Evolutionary conservation across 2,113 vertebrate species (phyloP).

Genomic region (Lethenteron reissneri): DNA sequence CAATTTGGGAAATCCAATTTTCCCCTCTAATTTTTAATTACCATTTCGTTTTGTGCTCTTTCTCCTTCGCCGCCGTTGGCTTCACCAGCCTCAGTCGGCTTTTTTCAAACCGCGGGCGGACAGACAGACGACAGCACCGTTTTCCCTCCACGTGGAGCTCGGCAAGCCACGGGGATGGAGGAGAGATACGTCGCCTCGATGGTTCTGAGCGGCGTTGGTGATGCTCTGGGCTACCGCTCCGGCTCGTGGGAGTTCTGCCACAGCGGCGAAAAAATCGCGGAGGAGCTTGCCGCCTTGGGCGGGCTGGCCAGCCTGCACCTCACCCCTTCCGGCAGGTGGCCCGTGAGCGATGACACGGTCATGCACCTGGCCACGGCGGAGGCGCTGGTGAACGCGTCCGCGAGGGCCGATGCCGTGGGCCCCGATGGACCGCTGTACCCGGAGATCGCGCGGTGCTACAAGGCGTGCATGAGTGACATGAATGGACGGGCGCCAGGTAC

Average conservation of each 20-base stretch:
- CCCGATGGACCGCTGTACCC: slow-evolving; percentile 17
- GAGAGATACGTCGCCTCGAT: slow-evolving; percentile 34
- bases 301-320: slow-evolving; percentile 25
- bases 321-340: slow-evolving; percentile 15
- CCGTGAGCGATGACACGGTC: slow-evolving; percentile 40
- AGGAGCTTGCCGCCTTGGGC: slow-evolving; percentile 24
- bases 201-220: slow-evolving; percentile 35
- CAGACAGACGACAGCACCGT: no score
- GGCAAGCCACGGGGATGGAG: background rate
- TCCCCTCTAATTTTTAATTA: no score
- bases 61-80: no score
- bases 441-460: slow-evolving; percentile 34
- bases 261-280: slow-evolving; percentile 27
- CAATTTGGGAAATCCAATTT: no score
- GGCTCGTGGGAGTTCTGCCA: slow-evolving; percentile 29
- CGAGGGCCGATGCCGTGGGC: slow-evolving; percentile 12
- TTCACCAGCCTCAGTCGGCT: no score
- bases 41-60: no score
- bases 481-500: slow-evolving; percentile 34
- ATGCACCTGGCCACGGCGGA: slow-evolving; percentile 52
- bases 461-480: slow-evolving; percentile 41
- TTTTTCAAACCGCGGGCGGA: no score
- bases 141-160: no score
- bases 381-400: slow-evolving; percentile 23
- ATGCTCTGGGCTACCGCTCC: slow-evolving; percentile 28